These are phyloP conservation scores for Porites rus DNA, from an alignment of 92 coral and sea anemone species.

Conservation along the genomic window DNA sequence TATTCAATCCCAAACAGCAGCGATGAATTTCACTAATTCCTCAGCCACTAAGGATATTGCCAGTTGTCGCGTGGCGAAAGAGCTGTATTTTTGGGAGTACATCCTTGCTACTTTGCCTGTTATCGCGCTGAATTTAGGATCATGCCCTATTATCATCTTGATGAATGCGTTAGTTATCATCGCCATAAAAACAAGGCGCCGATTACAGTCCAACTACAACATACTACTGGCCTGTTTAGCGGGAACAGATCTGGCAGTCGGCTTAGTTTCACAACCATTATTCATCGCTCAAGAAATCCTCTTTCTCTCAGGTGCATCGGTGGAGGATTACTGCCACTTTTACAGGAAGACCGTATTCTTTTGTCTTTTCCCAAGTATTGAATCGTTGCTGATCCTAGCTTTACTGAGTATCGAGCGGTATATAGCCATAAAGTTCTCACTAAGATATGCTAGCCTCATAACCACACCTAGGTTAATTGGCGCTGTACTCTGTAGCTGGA, in stretches of 20 bases:
- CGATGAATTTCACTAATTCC: background rate
- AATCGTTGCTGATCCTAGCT: background rate
- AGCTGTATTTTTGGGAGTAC: background rate
- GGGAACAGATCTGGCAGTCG: slow-evolving; percentile 21
- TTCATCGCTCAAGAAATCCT: slow-evolving; percentile 15
- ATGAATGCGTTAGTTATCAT: slow-evolving; percentile 19
- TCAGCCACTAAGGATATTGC: background rate
- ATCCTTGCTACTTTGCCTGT: background rate
- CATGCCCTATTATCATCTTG: slow-evolving; percentile 13
- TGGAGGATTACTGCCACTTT: background rate
- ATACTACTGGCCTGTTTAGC: slow-evolving; percentile 26
- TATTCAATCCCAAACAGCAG: too few relatives aligned
- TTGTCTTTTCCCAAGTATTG: background rate
- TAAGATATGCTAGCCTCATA: background rate
- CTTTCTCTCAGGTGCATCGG: background rate
- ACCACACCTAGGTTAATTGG: background rate
- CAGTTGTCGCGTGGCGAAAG: background rate
- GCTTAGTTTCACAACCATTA: background rate
- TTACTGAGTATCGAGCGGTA: slow-evolving; percentile 5
- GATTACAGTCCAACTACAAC: slow-evolving; percentile 16
- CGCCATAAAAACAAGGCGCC: slow-evolving; percentile 7
- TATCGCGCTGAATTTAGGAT: background rate
- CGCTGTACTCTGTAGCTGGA: background rate
- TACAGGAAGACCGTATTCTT: background rate
- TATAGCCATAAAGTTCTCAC: background rate